Evolutionary conservation across 2,888 invertebrate genomes (phyloP), one percentile per base, ranked within the genome.

Genomic region (Nephrotoma appendiculata): DNA sequence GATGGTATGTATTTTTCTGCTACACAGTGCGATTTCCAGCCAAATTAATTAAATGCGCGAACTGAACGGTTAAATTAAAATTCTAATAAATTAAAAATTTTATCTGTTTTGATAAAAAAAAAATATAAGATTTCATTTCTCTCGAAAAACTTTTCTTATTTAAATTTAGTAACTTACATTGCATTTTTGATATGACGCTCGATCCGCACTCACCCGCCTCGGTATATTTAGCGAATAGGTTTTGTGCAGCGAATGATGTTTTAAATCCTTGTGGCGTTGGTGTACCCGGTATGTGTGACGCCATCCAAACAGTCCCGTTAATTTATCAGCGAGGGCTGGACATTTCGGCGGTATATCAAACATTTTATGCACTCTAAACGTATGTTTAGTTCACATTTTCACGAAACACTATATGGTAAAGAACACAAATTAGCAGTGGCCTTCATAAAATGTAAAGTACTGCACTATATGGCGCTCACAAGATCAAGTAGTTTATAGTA

Each of bases 271-370:
- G 89, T 96, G 96, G 88, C 95, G 92, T 90, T 95, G 95, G 90
- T 96, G 95, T 88, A 96, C 96, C 88, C 95, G 95, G 90, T 96
- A 96, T 7, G 95, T 96, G 90, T 96, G 96, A 88, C 96, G 92
- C 96, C 96, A 96, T 87, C 95, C 95, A 90, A 96, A 96, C 88
- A 96, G 92, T 88, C 95, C 94, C 89, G 95, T 95, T 88, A 96
- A 90, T 92, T 96, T 96, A 90, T 95, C 95, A 6, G 96, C 95
- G 89, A 96, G 94, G 89, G 95, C 95, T 89, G 95, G 94, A 91
- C 96, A 96, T 88, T 95, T 94, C 88, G 95, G 94, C 89, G 94
- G 92, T 86, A 93, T 92, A 88, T 94, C 94, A 90, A 94, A 94
- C 94, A 94, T 94, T 45, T 83, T 84, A 31, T 84, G 12, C 43